These are phyloP conservation scores for Sebastes elongatus DNA, from an alignment of 2,797 vertebrate species.

Conservation along the genomic window DNA sequence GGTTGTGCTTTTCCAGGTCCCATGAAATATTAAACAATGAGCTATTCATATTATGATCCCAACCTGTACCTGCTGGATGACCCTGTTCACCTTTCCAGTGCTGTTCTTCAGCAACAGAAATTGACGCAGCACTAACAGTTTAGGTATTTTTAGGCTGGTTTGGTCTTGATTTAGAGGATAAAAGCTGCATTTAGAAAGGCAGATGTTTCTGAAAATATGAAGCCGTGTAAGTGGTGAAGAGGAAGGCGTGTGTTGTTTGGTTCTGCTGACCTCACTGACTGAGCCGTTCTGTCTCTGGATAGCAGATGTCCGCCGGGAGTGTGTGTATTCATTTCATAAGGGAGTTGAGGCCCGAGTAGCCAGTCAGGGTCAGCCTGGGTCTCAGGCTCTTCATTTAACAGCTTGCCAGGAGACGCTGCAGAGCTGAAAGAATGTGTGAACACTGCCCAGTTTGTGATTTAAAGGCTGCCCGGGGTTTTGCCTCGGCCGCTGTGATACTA, in stretches of 20 bases:
- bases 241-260: slow-evolving; percentile 26
- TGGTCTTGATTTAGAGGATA: slow-evolving; percentile 11
- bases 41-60: slow-evolving; percentile 11
- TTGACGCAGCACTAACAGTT: neutral
- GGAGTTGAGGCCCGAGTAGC: slow-evolving; percentile 40
- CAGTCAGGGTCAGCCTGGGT: slow-evolving; percentile 66
- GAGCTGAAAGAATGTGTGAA: slow-evolving; percentile 77
- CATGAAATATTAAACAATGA: slow-evolving; percentile 26
- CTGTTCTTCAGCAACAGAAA: neutral
- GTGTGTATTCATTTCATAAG: slow-evolving; percentile 54
- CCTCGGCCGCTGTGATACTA: slow-evolving; percentile 58
- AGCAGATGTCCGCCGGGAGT: slow-evolving; percentile 61
- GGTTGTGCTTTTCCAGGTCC: neutral
- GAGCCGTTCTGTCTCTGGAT: slow-evolving; percentile 57
- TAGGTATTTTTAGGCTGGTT: neutral
- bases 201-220: slow-evolving; percentile 23
- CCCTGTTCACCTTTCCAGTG: neutral
- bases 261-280: slow-evolving; percentile 48
- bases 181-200: slow-evolving; percentile 11
- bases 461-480: slow-evolving; percentile 62
- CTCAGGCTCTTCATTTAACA: slow-evolving; percentile 68
- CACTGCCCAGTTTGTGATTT: slow-evolving; percentile 73
- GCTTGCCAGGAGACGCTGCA: slow-evolving; percentile 73
- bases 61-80: slow-evolving; percentile 15
- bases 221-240: slow-evolving; percentile 14